These are phyloP conservation scores for Gryon sp. DNA, from an alignment of 1,140 invertebrate species.

Conservation along the genomic window DNA sequence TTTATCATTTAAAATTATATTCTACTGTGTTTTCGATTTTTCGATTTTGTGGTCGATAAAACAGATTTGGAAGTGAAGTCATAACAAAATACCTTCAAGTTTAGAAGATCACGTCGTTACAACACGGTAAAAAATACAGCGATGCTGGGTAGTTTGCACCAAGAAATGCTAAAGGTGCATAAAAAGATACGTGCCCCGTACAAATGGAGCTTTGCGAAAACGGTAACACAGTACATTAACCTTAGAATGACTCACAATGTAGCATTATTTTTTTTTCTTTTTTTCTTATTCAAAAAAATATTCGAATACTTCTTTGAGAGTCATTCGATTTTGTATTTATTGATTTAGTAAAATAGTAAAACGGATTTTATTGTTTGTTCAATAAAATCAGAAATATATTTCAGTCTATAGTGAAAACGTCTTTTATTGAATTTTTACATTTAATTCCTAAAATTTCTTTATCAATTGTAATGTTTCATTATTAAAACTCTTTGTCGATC, in stretches of 20 bases:
- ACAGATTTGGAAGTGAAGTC: constrained; percentile 41
- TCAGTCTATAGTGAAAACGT: too few species aligned
- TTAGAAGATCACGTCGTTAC: constrained; percentile 59
- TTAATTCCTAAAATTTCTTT: too few species aligned
- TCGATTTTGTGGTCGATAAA: constrained; percentile 37
- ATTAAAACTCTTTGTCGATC: too few species aligned
- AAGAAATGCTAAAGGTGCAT: constrained; percentile 58
- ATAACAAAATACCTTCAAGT: constrained; percentile 37
- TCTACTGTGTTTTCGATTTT: constrained; percentile 27
- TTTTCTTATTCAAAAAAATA: background rate
- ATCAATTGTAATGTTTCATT: too few species aligned
- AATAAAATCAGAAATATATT: too few species aligned
- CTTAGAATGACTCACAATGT: constrained; percentile 26
- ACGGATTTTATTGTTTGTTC: too few species aligned
- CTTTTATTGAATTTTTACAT: too few species aligned
- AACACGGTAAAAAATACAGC: constrained; percentile 40
- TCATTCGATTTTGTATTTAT: too few species aligned
- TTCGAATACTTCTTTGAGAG: too few species aligned
- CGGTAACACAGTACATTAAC: constrained; percentile 50
- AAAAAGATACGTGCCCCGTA: constrained; percentile 55
- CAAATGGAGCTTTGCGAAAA: constrained; percentile 56
- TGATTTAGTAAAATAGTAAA: too few species aligned
- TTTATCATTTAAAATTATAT: too few species aligned
- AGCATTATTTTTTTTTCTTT: background rate
- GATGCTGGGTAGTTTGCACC: constrained; percentile 45